A percentile compares a stretch with the other conserved stretches of the same genome.
phyloP scores from a whole-genome alignment of 2,113 vertebrate genomes.

The Blennius ocellaris region DNA sequence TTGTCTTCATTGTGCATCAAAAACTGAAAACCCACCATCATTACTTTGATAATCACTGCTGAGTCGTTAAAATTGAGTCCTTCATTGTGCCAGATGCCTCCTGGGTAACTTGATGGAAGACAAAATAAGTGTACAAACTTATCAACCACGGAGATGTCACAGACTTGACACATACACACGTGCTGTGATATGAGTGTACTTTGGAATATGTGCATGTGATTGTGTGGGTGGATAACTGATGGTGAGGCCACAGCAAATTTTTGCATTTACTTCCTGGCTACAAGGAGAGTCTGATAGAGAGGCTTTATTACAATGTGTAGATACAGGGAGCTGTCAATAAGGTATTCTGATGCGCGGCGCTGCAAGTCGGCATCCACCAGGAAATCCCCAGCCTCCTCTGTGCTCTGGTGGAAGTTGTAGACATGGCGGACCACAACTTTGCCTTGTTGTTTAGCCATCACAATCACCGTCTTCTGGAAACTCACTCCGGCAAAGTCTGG shows the following conservation, averaged over 20 bases:
- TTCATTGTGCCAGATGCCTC: conserved; percentile 27
- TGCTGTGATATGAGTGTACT: conserved; percentile 65
- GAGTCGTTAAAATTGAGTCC: conserved; percentile 17
- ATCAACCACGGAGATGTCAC: conserved; percentile 40
- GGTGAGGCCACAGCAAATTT: conserved; percentile 21
- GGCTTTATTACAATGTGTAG: conserved; percentile 96
- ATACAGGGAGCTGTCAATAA: conserved; percentile 95
- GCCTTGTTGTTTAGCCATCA: conserved; percentile 90
- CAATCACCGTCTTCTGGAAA: conserved; percentile 96
- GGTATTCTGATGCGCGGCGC: conserved; percentile 92
- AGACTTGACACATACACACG: conserved; percentile 37
- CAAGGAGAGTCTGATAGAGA: conserved; percentile 93
- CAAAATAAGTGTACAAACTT: not conserved
- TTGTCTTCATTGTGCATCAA: conserved; percentile 22
- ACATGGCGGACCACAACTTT: conserved; percentile 91
- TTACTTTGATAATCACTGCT: conserved; percentile 28
- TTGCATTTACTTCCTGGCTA: conserved; percentile 87
- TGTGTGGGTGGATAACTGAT: conserved; percentile 34
- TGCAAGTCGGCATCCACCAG: conserved; percentile 92
- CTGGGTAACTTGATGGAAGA: not conserved
- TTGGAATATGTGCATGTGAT: conserved; percentile 55
- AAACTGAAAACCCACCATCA: conserved; percentile 23
- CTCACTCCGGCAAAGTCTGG: conserved; percentile 92
- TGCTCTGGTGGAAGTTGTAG: conserved; percentile 98
- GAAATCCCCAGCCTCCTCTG: conserved; percentile 93